Evolutionary conservation across 1,140 invertebrate genomes (phyloP).

Genomic region (Manduca sexta): DNA sequence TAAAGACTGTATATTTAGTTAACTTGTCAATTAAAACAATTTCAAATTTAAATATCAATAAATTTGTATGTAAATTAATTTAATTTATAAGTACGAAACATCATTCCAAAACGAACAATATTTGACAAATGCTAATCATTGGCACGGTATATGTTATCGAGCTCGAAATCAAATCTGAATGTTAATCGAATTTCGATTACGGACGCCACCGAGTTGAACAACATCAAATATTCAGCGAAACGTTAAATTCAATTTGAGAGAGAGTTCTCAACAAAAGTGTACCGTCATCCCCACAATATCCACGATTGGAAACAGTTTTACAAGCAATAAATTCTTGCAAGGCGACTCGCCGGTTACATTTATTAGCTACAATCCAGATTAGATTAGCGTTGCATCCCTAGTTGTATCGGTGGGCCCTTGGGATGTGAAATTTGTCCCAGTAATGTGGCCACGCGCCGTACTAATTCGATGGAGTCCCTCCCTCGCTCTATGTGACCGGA

Average conservation of each 20-base stretch:
- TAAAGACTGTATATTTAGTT: too few relatives aligned
- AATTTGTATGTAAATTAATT: too few relatives aligned
- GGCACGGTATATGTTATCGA: too few relatives aligned
- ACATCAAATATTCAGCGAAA: slow-evolving; percentile 36
- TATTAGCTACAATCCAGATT: slow-evolving; percentile 71
- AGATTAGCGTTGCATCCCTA: slow-evolving; percentile 68
- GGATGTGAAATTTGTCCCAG: slow-evolving; percentile 64
- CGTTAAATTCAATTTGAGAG: slow-evolving; percentile 63
- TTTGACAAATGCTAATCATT: too few relatives aligned
- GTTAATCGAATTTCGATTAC: too few relatives aligned
- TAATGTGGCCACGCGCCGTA: slow-evolving; percentile 69
- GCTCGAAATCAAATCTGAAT: too few relatives aligned
- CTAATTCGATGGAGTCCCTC: slow-evolving; percentile 65
- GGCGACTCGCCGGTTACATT: slow-evolving; percentile 62
- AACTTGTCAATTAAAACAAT: too few relatives aligned
- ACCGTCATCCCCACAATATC: slow-evolving; percentile 57
- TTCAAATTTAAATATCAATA: too few relatives aligned
- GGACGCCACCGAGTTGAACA: neutral
- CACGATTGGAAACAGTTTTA: slow-evolving; percentile 71
- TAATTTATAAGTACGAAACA: too few relatives aligned
- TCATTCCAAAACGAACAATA: too few relatives aligned
- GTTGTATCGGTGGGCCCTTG: slow-evolving; percentile 25
- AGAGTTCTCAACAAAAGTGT: slow-evolving; percentile 42
- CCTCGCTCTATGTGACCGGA: slow-evolving; percentile 66
- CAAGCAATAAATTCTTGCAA: slow-evolving; percentile 67